Conservation (phyloP, 1,140 invertebrate genomes). For the Scaptomyza pallida region DNA sequence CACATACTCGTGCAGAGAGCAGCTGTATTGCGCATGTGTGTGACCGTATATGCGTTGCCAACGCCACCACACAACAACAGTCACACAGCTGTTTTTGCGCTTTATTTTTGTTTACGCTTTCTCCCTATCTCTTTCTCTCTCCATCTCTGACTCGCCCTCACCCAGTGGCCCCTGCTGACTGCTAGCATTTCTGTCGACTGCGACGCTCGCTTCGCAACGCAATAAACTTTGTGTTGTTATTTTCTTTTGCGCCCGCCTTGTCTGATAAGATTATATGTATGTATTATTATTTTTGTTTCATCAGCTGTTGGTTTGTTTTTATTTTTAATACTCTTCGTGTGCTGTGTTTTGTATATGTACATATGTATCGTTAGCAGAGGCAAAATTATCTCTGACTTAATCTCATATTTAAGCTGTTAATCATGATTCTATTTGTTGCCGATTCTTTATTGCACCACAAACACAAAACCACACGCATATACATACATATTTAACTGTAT, state of each 20-base stretch:
- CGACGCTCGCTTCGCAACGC: constrained; percentile 52
- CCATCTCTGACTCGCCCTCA: constrained; percentile 9
- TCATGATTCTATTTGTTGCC: constrained; percentile 40
- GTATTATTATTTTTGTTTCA: constrained; percentile 53
- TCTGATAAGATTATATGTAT: constrained; percentile 56
- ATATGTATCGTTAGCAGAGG: not conserved
- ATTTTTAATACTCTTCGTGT: constrained; percentile 20
- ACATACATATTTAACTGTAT: not conserved
- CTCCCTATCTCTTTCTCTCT: constrained; percentile 13
- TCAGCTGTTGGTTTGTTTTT: constrained; percentile 53
- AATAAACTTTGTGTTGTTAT: constrained; percentile 66
- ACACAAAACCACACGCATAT: not conserved
- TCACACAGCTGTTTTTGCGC: constrained; percentile 57
- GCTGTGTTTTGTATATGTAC: constrained; percentile 8
- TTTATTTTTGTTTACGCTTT: constrained; percentile 62
- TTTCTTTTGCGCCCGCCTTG: constrained; percentile 40
- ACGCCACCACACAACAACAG: constrained; percentile 8
- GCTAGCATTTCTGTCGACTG: constrained; percentile 5
- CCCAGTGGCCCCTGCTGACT: constrained; percentile 18
- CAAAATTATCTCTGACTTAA: constrained; percentile 7
- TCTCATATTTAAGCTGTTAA: constrained; percentile 18
- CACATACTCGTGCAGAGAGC: constrained; percentile 19
- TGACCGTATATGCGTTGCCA: constrained; percentile 18
- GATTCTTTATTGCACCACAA: not conserved
- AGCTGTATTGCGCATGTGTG: constrained; percentile 63